Base-by-base conservation (phyloP, 2,888 invertebrate species). In the Holacanthella duospinosa region DNA sequence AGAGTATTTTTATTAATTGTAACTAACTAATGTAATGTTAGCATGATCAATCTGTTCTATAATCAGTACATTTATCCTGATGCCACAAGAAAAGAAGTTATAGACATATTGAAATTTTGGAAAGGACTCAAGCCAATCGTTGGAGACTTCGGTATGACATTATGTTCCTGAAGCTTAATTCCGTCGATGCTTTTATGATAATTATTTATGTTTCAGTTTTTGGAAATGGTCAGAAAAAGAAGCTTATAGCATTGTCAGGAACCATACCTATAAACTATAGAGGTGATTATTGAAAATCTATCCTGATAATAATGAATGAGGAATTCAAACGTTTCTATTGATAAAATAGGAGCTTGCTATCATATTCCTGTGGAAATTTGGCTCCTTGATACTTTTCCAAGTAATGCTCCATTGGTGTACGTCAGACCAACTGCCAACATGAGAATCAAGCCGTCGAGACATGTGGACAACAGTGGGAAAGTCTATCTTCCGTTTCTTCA, bases 291-390 rank as follows among this genome's bases (percentile, higher is more conserved):
- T 21, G 24, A 55, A 27, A 54, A n/a, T 43, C 36, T 48, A 16
- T 29, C 44, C 2, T n/a, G n/a, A n/a, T n/a, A n/a, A n/a, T n/a
- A n/a, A 21, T 55, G 6, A 29, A 16, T 16, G 2, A 36, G 55
- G 4, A 44, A 16, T 58, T 43, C n/a, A 56, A n/a, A 36, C 60
- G 59, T 61, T 12, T 44, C 24, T 36, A 43, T 29, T 27, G 25
- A 48, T 19, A 57, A 21, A 25, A 53, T 74, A 87, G 87, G 85
- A 64, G 81, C 83, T 64, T 84, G 82, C 55, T 99, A 99, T 79
- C 93, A 97, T 79, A 99, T 99, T 77, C 99, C 99, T 19, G 85
- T 99, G 48, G 88, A 89, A 76, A 87, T 99, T 74, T 97, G 93
- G 92, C 77, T 99, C 59, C 88, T 93, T 86, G 94, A 97, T 76